phyloP scores from a whole-genome alignment of 2,888 invertebrate species.

The Pterobdella sp. region DNA sequence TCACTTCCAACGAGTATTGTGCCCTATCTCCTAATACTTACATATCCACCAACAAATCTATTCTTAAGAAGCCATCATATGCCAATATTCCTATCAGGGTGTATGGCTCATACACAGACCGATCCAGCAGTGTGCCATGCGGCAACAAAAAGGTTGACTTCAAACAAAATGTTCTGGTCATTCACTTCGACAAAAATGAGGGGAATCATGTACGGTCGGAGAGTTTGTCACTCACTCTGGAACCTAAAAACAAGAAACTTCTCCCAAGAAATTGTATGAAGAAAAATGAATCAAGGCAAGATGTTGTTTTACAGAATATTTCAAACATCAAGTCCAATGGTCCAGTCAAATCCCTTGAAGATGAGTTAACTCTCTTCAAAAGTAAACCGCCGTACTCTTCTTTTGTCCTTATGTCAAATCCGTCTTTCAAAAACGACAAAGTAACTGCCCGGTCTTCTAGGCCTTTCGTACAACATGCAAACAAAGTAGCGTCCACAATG shows the following conservation, averaged over 20 bases:
- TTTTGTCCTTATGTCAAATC: not conserved
- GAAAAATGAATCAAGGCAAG: not conserved
- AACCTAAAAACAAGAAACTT: constrained; percentile 29
- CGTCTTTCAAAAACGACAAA: not conserved
- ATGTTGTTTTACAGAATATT: not conserved
- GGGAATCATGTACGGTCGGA: constrained; percentile 30
- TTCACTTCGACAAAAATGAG: constrained; percentile 30
- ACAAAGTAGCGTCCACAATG: not conserved
- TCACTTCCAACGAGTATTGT: not conserved
- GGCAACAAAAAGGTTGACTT: constrained; percentile 28
- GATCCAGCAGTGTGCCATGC: constrained; percentile 13
- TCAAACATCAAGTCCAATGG: constrained; percentile 22
- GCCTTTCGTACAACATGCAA: not conserved
- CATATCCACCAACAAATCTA: not conserved
- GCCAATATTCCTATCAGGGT: not conserved
- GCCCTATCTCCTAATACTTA: not conserved
- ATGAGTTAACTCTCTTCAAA: not conserved
- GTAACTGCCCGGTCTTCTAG: not conserved
- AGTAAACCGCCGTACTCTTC: not conserved
- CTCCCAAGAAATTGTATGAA: not conserved
- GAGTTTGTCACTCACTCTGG: constrained; percentile 26
- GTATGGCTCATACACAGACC: not conserved
- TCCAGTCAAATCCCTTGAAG: not conserved
- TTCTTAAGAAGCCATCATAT: not conserved
- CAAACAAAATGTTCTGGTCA: constrained; percentile 28